phyloP scores from a whole-genome alignment of 2,888 invertebrate species.

The Philonicus albiceps region DNA sequence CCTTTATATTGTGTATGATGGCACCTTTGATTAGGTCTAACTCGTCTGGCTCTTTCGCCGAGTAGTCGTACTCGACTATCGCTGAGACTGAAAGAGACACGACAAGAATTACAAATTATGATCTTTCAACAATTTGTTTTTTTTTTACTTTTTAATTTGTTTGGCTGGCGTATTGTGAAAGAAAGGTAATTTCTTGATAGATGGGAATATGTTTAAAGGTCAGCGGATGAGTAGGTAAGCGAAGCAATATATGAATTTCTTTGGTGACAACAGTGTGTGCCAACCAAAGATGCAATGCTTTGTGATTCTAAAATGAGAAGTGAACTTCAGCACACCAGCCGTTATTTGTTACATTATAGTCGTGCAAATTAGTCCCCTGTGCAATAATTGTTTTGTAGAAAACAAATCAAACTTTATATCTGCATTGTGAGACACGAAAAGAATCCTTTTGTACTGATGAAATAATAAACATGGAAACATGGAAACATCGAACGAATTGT shows the following conservation, averaged over 20 bases:
- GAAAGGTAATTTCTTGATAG: background rate
- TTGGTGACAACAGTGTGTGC: background rate
- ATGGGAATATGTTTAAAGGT: background rate
- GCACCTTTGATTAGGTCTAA: constrained; percentile 84
- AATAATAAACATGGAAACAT: background rate
- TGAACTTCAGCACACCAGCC: background rate
- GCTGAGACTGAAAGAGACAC: constrained; percentile 71
- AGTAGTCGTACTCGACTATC: constrained; percentile 85
- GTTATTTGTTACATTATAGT: background rate
- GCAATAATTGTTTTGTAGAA: background rate
- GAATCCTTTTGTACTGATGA: background rate
- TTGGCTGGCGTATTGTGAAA: background rate
- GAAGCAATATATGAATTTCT: background rate
- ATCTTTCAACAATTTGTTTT: background rate
- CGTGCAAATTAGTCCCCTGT: background rate
- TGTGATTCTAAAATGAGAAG: background rate
- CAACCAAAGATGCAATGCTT: background rate
- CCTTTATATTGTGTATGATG: constrained; percentile 80
- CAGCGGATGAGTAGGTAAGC: background rate
- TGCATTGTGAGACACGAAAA: background rate
- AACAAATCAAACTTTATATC: background rate
- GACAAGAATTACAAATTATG: background rate
- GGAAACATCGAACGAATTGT: background rate
- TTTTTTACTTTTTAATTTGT: background rate
- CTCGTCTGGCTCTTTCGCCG: constrained; percentile 86